These are phyloP conservation scores for Zoroaster sp. DNA, from an alignment of 53 echinoderm and acorn worm genomes.

Conservation along the genomic window DNA sequence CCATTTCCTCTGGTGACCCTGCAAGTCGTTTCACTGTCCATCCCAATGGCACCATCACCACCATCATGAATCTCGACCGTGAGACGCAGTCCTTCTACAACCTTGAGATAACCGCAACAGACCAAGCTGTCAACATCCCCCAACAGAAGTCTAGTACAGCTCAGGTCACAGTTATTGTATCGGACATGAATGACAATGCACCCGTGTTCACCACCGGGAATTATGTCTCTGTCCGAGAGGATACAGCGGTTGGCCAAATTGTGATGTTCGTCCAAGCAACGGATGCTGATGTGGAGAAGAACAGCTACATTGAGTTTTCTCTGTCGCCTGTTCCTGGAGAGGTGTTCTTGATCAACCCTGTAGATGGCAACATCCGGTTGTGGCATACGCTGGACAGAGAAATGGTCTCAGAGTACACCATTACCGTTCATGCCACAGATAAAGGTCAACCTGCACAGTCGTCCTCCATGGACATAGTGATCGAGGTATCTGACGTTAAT, in stretches of 20 bases:
- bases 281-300: constrained; percentile 83
- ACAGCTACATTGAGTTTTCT: constrained; percentile 86
- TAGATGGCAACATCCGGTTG: constrained; percentile 78
- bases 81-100: constrained; percentile 87
- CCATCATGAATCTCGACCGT: constrained; percentile 71
- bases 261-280: constrained; percentile 80
- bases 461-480: constrained; percentile 71
- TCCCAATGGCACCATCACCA: constrained; percentile 72
- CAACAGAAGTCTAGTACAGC: constrained; percentile 56
- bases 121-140: constrained; percentile 60
- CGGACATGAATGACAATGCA: constrained; percentile 85
- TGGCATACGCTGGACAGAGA: constrained; percentile 79
- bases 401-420: constrained; percentile 31
- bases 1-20: constrained; percentile 80
- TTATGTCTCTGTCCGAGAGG: constrained; percentile 61
- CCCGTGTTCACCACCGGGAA: constrained; percentile 75
- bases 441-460: constrained; percentile 77
- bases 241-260: constrained; percentile 56
- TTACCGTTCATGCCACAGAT: constrained; percentile 78
- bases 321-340: constrained; percentile 65
- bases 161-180: constrained; percentile 83
- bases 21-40: constrained; percentile 59
- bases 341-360: constrained; percentile 64
- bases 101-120: constrained; percentile 74
- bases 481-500: constrained; percentile 74